A percentile compares a stretch with the other conserved stretches of the same genome.
phyloP scores from a whole-genome alignment of 2,888 invertebrate species.

The Griposia aprilina region DNA sequence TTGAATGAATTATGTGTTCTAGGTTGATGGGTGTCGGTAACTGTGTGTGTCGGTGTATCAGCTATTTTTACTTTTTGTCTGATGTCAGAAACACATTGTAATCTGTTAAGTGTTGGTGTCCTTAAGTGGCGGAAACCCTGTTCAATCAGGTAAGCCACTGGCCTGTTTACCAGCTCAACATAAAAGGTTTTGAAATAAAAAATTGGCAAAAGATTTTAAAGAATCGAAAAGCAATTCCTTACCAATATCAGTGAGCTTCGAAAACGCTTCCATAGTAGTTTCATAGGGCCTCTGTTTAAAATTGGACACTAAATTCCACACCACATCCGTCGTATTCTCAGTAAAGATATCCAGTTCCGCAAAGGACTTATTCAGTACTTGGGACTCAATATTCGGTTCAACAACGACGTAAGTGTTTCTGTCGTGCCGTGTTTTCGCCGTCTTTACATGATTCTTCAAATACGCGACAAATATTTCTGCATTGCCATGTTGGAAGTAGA shows the following conservation, averaged over 20 bases:
- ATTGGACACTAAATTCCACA: conserved; percentile 91
- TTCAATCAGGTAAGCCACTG: neutral
- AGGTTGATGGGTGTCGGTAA: neutral
- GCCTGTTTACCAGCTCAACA: neutral
- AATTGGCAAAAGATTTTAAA: neutral
- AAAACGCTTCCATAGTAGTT: conserved; percentile 96
- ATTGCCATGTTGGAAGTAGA: conserved; percentile 97
- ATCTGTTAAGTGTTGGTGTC: too few species aligned
- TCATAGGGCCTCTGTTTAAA: conserved; percentile 93
- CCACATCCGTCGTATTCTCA: conserved; percentile 92
- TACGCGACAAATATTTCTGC: conserved; percentile 93
- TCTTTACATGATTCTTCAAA: conserved; percentile 92
- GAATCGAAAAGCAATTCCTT: conserved; percentile 70
- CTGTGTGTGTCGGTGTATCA: too few species aligned
- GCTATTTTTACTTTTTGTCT: neutral
- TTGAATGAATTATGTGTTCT: neutral
- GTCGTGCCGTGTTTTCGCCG: conserved; percentile 93
- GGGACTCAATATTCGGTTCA: conserved; percentile 91
- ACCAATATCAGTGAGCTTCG: conserved; percentile 95
- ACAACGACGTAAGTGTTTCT: conserved; percentile 92
- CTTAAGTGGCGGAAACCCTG: too few species aligned
- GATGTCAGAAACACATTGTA: neutral
- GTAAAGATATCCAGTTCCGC: conserved; percentile 96
- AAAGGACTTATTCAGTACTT: conserved; percentile 95
- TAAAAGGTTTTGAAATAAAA: neutral